Conservation (phyloP, 2,797 vertebrate genomes). For the Anabacerthia variegaticeps region DNA sequence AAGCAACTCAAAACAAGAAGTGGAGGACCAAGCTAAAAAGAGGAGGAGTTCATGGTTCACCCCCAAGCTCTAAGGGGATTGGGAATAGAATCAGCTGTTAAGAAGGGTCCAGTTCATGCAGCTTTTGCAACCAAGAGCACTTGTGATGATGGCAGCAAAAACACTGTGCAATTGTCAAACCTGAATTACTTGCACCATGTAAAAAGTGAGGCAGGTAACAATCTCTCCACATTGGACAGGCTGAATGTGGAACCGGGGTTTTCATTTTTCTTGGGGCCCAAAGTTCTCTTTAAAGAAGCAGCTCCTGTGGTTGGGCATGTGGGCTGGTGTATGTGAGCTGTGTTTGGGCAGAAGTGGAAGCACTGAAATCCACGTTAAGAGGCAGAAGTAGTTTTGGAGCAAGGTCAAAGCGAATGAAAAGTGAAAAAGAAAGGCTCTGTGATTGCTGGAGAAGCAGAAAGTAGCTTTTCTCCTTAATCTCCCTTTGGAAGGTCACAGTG, state of each 20-base stretch:
- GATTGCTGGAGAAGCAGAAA: neutral
- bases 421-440: neutral
- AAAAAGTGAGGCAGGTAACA: neutral
- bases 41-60: neutral
- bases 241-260: neutral
- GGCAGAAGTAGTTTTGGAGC: neutral
- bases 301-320: neutral
- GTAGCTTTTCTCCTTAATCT: neutral
- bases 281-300: neutral
- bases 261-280: neutral
- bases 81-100: neutral
- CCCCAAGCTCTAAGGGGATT: neutral
- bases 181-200: neutral
- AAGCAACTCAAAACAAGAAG: neutral
- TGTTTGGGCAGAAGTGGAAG: neutral
- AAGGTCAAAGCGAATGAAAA: neutral
- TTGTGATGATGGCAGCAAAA: neutral
- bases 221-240: neutral
- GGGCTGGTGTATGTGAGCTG: neutral
- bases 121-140: neutral
- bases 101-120: neutral
- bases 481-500: neutral
- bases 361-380: neutral
- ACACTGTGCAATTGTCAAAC: fast-evolving
- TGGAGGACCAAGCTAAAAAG: neutral